These are phyloP conservation scores for Nasonia giraulti DNA, from an alignment of 1,140 invertebrate species.

Conservation along the genomic window DNA sequence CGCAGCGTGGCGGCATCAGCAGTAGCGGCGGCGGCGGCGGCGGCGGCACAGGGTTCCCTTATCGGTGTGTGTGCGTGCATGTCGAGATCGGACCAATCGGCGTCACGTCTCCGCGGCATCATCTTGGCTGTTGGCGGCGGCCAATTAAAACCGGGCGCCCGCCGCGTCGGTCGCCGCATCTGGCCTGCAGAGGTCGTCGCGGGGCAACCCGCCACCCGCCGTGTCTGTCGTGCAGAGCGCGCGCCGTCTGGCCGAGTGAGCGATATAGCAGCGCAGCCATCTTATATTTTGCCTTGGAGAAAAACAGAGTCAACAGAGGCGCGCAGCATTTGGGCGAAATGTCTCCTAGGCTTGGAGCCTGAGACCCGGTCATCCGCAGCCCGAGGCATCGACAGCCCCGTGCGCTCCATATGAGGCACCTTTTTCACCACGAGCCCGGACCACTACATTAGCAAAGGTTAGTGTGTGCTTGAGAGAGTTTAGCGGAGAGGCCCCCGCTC, in stretches of 20 bases:
- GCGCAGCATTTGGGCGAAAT: slow-evolving; percentile 35
- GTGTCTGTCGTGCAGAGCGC: neutral
- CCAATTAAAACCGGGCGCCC: slow-evolving; percentile 44
- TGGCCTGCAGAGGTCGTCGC: slow-evolving; percentile 3
- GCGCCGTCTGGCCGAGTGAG: slow-evolving; percentile 38
- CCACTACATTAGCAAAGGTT: slow-evolving; percentile 74
- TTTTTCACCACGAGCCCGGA: slow-evolving; percentile 70
- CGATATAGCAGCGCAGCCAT: slow-evolving; percentile 68
- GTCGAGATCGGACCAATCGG: slow-evolving; percentile 43
- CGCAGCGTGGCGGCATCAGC: neutral
- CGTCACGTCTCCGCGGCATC: slow-evolving; percentile 36
- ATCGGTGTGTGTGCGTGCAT: neutral
- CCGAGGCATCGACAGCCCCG: slow-evolving; percentile 25
- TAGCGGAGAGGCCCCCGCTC: neutral
- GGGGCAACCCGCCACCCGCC: no score
- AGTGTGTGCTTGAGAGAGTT: slow-evolving; percentile 54
- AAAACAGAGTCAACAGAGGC: slow-evolving; percentile 73
- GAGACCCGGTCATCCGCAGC: slow-evolving; percentile 60
- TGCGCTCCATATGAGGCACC: slow-evolving; percentile 50
- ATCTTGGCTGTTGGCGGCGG: slow-evolving; percentile 30
- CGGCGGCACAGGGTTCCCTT: neutral
- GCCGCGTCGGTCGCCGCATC: slow-evolving; percentile 14
- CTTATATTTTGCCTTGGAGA: slow-evolving; percentile 75
- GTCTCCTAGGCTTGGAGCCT: slow-evolving; percentile 44
- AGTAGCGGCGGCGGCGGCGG: neutral